Conservation (phyloP, 2,113 vertebrate species). For the Callopanchax toddi region DNA sequence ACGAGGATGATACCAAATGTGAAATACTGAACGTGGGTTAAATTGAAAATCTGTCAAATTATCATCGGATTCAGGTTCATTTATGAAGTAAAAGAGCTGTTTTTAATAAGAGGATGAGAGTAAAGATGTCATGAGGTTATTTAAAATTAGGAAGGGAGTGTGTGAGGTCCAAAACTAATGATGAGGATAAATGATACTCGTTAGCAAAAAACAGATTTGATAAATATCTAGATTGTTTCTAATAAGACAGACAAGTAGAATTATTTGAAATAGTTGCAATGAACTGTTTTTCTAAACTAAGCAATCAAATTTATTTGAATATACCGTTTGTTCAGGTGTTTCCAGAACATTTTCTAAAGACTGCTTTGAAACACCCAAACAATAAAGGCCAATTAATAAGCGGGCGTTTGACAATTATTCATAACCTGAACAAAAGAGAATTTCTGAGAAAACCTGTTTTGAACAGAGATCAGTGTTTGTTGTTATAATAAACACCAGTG, state of each 20-base stretch:
- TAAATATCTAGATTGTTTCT: too few species aligned
- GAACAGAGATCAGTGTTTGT: background rate
- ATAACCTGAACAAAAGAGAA: too few species aligned
- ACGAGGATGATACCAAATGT: slow-evolving; percentile 24
- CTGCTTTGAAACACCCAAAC: too few species aligned
- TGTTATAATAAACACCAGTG: background rate
- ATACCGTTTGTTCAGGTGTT: background rate
- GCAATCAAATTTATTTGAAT: background rate
- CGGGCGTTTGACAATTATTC: too few species aligned
- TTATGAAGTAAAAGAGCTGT: too few species aligned
- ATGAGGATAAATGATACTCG: background rate
- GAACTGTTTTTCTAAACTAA: background rate
- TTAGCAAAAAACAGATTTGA: slow-evolving; percentile 4
- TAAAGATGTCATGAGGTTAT: too few species aligned
- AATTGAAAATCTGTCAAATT: background rate
- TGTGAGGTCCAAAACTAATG: background rate
- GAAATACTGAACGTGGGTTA: slow-evolving; percentile 11
- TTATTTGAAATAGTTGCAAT: too few species aligned
- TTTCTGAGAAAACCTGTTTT: background rate
- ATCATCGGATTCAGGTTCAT: too few species aligned
- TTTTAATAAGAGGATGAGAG: too few species aligned
- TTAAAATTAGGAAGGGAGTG: background rate
- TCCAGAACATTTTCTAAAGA: too few species aligned
- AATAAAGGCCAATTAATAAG: too few species aligned
- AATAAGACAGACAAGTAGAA: too few species aligned